A percentile compares a stretch with the other conserved stretches of the same genome.
These are phyloP conservation scores for Phrynosoma platyrhinos DNA, from an alignment of 2,113 vertebrate genomes.

Conservation along the genomic window DNA sequence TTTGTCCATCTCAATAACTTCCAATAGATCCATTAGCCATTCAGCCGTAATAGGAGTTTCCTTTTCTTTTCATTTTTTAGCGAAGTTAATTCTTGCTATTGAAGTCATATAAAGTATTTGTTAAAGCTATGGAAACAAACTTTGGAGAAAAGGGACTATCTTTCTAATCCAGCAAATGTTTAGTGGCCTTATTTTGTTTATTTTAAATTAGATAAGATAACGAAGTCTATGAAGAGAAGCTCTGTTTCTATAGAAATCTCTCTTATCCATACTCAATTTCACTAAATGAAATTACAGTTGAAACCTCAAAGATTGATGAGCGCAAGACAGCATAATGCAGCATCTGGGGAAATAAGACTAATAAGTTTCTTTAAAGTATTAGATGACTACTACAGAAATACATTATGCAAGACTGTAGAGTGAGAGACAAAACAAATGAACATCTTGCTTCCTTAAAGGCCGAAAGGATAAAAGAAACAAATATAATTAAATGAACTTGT, in stretches of 20 bases:
- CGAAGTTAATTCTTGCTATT: too few relatives aligned
- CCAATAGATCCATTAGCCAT: too few relatives aligned
- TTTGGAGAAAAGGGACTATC: too few relatives aligned
- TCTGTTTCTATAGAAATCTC: not conserved
- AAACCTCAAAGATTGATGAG: not conserved
- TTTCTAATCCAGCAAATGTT: too few relatives aligned
- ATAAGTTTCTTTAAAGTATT: not conserved
- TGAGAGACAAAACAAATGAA: slow-evolving; percentile 12
- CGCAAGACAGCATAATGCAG: not conserved
- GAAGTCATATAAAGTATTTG: too few relatives aligned
- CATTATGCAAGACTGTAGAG: not conserved
- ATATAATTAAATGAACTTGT: not conserved
- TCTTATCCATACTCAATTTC: not conserved
- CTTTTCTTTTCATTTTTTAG: too few relatives aligned
- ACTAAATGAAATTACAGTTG: not conserved
- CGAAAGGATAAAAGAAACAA: slow-evolving; percentile 20
- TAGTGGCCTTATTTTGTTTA: too few relatives aligned
- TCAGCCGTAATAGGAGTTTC: too few relatives aligned
- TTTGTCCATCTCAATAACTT: too few relatives aligned
- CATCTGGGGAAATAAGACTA: not conserved
- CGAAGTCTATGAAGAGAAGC: not conserved
- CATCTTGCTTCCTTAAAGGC: not conserved
- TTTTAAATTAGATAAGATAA: too few relatives aligned
- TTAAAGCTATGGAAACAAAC: too few relatives aligned
- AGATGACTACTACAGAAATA: not conserved